These are phyloP conservation scores for Scaeva pyrastri DNA, from an alignment of 2,888 invertebrate species.

Conservation along the genomic window DNA sequence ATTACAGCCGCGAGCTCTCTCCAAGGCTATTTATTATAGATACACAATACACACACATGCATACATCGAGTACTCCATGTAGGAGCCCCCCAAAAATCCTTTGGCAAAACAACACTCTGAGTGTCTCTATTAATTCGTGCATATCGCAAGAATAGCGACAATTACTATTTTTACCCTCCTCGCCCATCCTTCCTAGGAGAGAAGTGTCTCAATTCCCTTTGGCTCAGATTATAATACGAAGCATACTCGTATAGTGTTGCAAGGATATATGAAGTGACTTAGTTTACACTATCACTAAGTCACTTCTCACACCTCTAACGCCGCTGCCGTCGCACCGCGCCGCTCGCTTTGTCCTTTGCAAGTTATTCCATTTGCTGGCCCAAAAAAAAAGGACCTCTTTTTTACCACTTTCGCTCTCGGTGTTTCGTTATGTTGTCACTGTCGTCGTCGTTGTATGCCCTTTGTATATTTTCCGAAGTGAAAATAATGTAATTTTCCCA, in stretches of 20 bases:
- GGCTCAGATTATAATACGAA: constrained; percentile 53
- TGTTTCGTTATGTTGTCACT: constrained; percentile 12
- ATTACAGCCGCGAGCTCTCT: too few relatives aligned
- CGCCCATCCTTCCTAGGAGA: too few relatives aligned
- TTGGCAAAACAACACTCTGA: background rate
- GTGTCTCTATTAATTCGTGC: constrained; percentile 42
- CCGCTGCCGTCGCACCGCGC: background rate
- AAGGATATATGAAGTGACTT: constrained; percentile 65
- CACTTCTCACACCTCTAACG: background rate
- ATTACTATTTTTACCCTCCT: constrained; percentile 23
- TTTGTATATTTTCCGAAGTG: constrained; percentile 76
- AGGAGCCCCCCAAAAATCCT: background rate
- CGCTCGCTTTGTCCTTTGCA: too few relatives aligned
- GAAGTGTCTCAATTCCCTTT: constrained; percentile 25
- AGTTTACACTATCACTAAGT: constrained; percentile 48
- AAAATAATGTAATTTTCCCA: constrained; percentile 78
- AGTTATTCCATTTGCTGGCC: background rate
- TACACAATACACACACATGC: too few relatives aligned
- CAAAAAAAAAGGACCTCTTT: constrained; percentile 42
- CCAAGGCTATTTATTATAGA: too few relatives aligned
- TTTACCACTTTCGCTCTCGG: constrained; percentile 43
- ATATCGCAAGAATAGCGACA: constrained; percentile 45
- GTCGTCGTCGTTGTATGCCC: constrained; percentile 28
- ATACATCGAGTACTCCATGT: background rate
- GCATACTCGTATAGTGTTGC: constrained; percentile 58